Evolutionary conservation across 2,113 vertebrate genomes (phyloP).

Genomic region (Beaufortia kweichowensis): DNA sequence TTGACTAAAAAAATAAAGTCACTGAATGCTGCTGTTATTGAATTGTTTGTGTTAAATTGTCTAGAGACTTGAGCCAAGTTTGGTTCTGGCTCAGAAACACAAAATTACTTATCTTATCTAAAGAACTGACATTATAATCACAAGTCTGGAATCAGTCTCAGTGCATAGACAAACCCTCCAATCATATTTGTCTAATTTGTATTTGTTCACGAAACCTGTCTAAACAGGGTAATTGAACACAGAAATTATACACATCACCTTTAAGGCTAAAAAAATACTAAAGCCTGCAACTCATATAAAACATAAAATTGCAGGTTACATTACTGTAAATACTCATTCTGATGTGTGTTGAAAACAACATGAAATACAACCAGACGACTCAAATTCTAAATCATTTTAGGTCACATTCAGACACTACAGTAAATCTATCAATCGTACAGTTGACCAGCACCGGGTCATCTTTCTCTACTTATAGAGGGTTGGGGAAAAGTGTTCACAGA

Average conservation of each 20-base stretch:
- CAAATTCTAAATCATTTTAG: too few relatives aligned
- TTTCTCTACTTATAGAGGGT: constrained; percentile 33
- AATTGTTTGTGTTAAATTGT: background rate
- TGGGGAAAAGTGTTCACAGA: constrained; percentile 30
- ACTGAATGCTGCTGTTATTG: background rate
- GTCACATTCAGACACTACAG: background rate
- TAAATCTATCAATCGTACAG: background rate
- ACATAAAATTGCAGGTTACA: background rate
- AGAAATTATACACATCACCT: too few relatives aligned
- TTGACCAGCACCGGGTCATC: background rate
- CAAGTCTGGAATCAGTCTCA: background rate
- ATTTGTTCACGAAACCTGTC: too few relatives aligned
- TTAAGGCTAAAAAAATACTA: too few relatives aligned
- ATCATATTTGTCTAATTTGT: too few relatives aligned
- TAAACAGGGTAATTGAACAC: too few relatives aligned
- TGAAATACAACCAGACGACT: too few relatives aligned
- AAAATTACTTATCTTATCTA: background rate
- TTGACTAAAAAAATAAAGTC: constrained; percentile 2
- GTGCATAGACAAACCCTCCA: background rate
- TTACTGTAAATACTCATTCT: too few relatives aligned
- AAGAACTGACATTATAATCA: constrained; percentile 4
- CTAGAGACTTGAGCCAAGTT: background rate
- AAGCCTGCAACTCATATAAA: background rate
- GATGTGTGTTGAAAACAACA: too few relatives aligned
- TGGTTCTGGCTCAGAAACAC: background rate